Evolutionary conservation across 2,888 invertebrate genomes (phyloP), one percentile per base, ranked within the genome.

Genomic region (Arrhopalites spinosus): DNA sequence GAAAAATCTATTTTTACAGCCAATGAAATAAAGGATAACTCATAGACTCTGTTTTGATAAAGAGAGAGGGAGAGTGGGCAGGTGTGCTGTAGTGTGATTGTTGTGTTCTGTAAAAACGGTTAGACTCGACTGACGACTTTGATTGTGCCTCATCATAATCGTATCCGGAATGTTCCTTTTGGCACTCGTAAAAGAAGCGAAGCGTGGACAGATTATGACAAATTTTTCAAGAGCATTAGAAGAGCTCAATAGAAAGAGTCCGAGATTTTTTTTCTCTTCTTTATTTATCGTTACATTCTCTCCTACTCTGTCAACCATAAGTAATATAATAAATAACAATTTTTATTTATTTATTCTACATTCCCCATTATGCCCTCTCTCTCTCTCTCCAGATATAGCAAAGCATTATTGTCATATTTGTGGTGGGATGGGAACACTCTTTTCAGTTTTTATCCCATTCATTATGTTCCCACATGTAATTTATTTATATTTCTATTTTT

Each of bases 261-360:
- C 59, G 56, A 56, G 25, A 71, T 45, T 71, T 43, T 71, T 53
- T 36, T 20, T 50, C 15, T 23, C 59, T 20, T 11, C 17, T 50
- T 50, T 59, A 17, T 72, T 72, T 72, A 72, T 72, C 43, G 64
- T 47, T 50, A 72, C 64, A 64, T 63, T 72, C 72, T 72, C 72
- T 72, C 72, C 72, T 61, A 72, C 72, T 72, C 72, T 63, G 72
- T 72, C 72, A 63, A 72, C 63, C 63, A 29, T 72, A 72, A 72
- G 72, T 72, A 72, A 72, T 72, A 72, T 63, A 72, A 72, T 72
- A 72, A 72, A 72, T 72, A 72, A 72, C 64, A n/a, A n/a, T n/a
- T 64, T 64, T 64, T 72, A 64, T 72, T 72, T 72, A 72, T 72
- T 72, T 72, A 66, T 66, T 66, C 43, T 72, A 47, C 50, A 43